Base-by-base conservation (phyloP, 1,140 invertebrate species). In the Drosophila nasuta region DNA sequence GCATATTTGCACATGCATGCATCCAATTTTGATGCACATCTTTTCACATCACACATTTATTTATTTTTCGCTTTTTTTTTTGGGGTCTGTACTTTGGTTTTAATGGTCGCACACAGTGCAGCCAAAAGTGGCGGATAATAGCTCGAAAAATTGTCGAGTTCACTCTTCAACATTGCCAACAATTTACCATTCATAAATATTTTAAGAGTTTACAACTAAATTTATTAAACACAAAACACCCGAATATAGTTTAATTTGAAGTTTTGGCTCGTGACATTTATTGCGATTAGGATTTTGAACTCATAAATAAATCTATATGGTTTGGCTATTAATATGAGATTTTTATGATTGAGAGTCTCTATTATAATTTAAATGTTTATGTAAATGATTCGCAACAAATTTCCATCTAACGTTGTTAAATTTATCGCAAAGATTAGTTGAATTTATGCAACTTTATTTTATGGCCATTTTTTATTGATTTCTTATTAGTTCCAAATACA, bases 1-100 rank as follows among this genome's bases (percentile, higher is more conserved):
- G 48, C 71, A 76, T 82, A 54, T 82, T 79, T 74, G 56, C 71
- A 56, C 48, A 59, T 49, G 11, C 5, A 10, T 51, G 41, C 49
- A 58, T 60, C 41, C 28, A 63, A 60, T 59, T 82, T 82, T 70
- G 51, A 52, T 67, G 69, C 59, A 43, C 63, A 77, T 74, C 28
- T 56, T 51, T 48, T 33, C 51, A 20, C 56, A 25, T 41, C 7
- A 43, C 17, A 10, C 33, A 17, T 80, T 77, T 62, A n/a, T 57
- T 56, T 35, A 67, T 78, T 57, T 51, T 56, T 60, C 38, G 35
- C 11, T 33, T 25, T 75, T 13, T 41, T 46, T 66, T 43, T 49
- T 46, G 1, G 1, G n/a, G 3, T 30, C 51, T 48, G 46, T 17
- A n/a, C 30, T 67, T 51, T 51, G 48, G 35, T 59, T 79, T 81